A percentile compares a stretch with the other conserved stretches of the same genome.
phyloP scores from a whole-genome alignment of 2,888 invertebrate species.

The Portevinia maculata region DNA sequence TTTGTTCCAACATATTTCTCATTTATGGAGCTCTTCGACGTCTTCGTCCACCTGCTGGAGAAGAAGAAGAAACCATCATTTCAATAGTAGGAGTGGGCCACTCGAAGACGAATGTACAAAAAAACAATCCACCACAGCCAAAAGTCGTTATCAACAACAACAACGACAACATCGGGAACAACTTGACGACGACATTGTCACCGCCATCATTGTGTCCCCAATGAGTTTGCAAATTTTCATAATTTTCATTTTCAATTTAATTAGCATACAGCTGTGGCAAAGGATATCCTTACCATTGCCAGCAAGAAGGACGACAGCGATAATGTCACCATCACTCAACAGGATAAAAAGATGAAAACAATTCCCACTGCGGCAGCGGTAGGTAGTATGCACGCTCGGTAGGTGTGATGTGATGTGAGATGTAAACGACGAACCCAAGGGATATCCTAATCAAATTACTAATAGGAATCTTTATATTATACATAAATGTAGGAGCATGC shows the following conservation, averaged over 20 bases:
- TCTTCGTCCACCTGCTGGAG: constrained; percentile 59
- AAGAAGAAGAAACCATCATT: constrained; percentile 9
- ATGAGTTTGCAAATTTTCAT: constrained; percentile 70
- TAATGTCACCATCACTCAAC: constrained; percentile 55
- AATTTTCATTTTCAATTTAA: constrained; percentile 70
- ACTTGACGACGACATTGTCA: constrained; percentile 37
- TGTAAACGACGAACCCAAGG: constrained; percentile 9
- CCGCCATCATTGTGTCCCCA: constrained; percentile 53
- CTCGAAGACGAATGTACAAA: constrained; percentile 36
- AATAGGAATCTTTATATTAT: constrained; percentile 54
- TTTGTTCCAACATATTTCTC: constrained; percentile 79
- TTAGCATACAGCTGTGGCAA: constrained; percentile 64
- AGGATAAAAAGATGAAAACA: constrained; percentile 70
- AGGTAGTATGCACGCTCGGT: not conserved
- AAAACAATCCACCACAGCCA: constrained; percentile 50
- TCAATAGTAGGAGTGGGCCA: not conserved
- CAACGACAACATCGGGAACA: constrained; percentile 21
- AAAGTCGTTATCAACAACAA: constrained; percentile 53
- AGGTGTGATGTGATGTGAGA: constrained; percentile 31
- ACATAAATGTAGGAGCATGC: constrained; percentile 14
- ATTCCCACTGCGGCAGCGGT: constrained; percentile 44
- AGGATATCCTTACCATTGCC: constrained; percentile 42
- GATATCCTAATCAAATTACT: constrained; percentile 69
- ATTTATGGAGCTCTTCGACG: constrained; percentile 81
- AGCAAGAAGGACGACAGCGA: constrained; percentile 11